Base-by-base conservation (phyloP, 2,888 invertebrate genomes). In the Drosophila subsilvestris region DNA sequence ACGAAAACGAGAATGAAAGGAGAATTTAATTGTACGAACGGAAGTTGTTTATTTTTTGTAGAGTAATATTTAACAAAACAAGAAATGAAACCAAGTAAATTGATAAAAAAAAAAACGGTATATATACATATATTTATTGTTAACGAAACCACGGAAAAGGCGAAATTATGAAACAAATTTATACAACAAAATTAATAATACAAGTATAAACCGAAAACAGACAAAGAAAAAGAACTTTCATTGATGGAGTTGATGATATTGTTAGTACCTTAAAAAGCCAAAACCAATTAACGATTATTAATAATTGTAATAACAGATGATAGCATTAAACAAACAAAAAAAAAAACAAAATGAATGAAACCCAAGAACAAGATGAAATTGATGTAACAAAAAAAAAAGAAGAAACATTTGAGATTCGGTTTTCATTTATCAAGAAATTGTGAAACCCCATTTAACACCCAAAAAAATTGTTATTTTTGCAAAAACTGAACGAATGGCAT, bases 211-310 rank as follows among this genome's bases (percentile, higher is more conserved):
- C 32, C 27, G 53, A 47, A 25, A 45, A 22, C 69, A 76, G 53
- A 66, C 61, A 67, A 76, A 37, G 65, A 75, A 75, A 63, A 62
- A 70, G 79, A 85, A 90, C 79, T 88, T 83, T 82, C 79, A 90
- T 88, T 89, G 83, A 90, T 74, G 90, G 90, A 86, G 85, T 86
- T 91, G 90, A 91, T 91, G 90, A 91, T 91, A 91, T 91, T 90
- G 91, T 91, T 91, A 91, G 91, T 91, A 91, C 91, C 91, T 91
- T 90, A 90, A 87, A 80, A 72, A 65, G 79, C 37, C 57, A 66
- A 67, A 75, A 70, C 79, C 76, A 85, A 85, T 85, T 84, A 84
- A 86, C 78, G 57, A 74, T 73, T 75, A 75, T 73, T 78, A 83
- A 86, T 78, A 86, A 77, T 75, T 82, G 74, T 76, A 85, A 79